These are phyloP conservation scores for Melieria crassipennis DNA, from an alignment of 2,888 invertebrate species.

Conservation along the genomic window DNA sequence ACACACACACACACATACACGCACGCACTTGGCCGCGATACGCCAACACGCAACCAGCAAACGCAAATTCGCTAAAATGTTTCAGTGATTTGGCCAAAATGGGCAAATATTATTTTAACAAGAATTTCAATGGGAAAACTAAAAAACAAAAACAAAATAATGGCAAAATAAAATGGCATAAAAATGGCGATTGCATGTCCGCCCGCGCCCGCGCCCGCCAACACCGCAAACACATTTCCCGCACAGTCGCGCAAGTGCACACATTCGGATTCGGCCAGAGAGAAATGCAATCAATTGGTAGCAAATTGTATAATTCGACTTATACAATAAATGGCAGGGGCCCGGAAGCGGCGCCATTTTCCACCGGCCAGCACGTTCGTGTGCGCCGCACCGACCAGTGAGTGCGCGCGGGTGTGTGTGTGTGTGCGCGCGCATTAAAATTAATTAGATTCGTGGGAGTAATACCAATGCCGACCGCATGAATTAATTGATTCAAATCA, in stretches of 20 bases:
- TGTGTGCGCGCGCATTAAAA: constrained; percentile 65
- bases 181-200: too few relatives aligned
- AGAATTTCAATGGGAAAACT: constrained; percentile 25
- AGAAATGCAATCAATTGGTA: constrained; percentile 54
- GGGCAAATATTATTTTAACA: constrained; percentile 37
- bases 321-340: constrained; percentile 37
- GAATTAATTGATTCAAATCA: constrained; percentile 67
- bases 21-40: constrained; percentile 20
- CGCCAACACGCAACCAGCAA: not conserved
- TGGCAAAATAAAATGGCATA: constrained; percentile 20
- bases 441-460: constrained; percentile 67
- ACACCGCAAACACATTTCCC: constrained; percentile 6
- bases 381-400: not conserved
- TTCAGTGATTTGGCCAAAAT: constrained; percentile 36
- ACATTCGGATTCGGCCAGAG: not conserved
- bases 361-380: too few relatives aligned
- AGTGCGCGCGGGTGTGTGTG: constrained; percentile 39
- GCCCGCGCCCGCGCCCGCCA: not conserved
- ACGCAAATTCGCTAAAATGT: constrained; percentile 35
- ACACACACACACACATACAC: constrained; percentile 12
- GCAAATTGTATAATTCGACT: constrained; percentile 56
- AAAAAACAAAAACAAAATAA: constrained; percentile 22
- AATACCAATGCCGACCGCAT: constrained; percentile 64
- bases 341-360: not conserved
- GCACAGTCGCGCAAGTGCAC: constrained; percentile 2